phyloP scores from a whole-genome alignment of 1,140 invertebrate species.

The Drosophila repletoides region DNA sequence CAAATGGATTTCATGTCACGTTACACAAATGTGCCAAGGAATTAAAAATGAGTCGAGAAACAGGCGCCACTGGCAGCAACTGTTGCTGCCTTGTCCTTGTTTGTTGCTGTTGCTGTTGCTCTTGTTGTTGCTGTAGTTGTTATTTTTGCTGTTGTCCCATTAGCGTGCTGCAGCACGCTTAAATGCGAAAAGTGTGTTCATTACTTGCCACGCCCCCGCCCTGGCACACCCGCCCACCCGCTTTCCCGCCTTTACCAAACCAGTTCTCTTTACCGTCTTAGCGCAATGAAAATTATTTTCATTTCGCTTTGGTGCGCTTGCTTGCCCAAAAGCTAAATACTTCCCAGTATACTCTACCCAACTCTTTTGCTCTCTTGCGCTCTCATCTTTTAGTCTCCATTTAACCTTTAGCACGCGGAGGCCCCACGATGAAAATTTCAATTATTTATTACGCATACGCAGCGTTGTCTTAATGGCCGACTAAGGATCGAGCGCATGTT shows the following conservation, averaged over 20 bases:
- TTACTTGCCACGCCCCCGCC: constrained; percentile 42
- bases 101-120: constrained; percentile 35
- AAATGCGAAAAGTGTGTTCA: constrained; percentile 80
- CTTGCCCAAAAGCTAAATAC: constrained; percentile 74
- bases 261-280: constrained; percentile 11
- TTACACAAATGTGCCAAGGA: constrained; percentile 80
- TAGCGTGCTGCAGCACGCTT: constrained; percentile 71
- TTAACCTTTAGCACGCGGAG: constrained; percentile 54
- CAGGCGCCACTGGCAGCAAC: constrained; percentile 59
- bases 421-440: constrained; percentile 64
- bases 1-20: constrained; percentile 80
- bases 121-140: constrained; percentile 17
- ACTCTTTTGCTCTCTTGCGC: constrained; percentile 30
- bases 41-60: constrained; percentile 72
- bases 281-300: constrained; percentile 77
- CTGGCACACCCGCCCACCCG: neutral
- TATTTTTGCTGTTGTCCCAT: constrained; percentile 61
- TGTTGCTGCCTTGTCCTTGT: constrained; percentile 54
- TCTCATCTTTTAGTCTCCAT: constrained; percentile 13
- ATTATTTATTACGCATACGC: constrained; percentile 77
- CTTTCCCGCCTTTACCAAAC: neutral
- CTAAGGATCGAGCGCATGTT: constrained; percentile 27
- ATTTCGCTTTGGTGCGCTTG: constrained; percentile 73
- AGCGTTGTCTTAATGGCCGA: constrained; percentile 68
- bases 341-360: constrained; percentile 3